Percentiles rank a stretch among this genome's conserved stretches.
Evolutionary conservation across 2,888 invertebrate genomes (phyloP).

Genomic region (Caenorhabditis sp.): DNA sequence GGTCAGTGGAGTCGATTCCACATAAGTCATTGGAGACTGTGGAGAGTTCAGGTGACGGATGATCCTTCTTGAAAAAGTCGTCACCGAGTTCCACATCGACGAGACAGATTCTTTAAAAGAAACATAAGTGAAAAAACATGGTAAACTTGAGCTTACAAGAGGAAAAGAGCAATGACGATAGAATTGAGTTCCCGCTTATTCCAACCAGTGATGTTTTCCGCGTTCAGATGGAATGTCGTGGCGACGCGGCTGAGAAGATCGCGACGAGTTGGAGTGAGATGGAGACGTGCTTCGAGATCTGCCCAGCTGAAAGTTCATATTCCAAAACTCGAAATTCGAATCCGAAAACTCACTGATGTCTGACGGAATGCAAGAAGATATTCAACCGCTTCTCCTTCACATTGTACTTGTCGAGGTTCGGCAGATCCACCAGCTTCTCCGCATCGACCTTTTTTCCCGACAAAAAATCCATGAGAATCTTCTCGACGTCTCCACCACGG

Average conservation of each 20-base stretch:
- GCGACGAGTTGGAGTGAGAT: conserved; percentile 55
- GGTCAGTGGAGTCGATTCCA: conserved; percentile 27
- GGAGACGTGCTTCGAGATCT: conserved; percentile 61
- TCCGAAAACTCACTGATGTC: conserved; percentile 57
- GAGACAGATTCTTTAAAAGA: conserved; percentile 58
- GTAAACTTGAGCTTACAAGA: conserved; percentile 31
- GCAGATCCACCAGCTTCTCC: conserved; percentile 51
- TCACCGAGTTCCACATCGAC: conserved; percentile 63
- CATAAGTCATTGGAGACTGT: conserved; percentile 24
- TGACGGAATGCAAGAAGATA: conserved; percentile 64
- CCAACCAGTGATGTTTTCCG: conserved; percentile 69
- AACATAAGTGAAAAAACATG: too few species aligned
- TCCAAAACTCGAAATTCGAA: not conserved
- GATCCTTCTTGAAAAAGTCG: conserved; percentile 51
- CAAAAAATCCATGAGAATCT: conserved; percentile 55
- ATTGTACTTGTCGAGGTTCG: conserved; percentile 67
- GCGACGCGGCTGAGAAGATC: conserved; percentile 56
- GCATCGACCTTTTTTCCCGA: conserved; percentile 41
- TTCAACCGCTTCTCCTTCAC: conserved; percentile 64
- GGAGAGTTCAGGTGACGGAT: conserved; percentile 38
- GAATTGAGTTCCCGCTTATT: conserved; percentile 37
- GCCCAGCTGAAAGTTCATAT: conserved; percentile 64
- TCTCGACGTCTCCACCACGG: conserved; percentile 48
- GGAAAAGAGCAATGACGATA: conserved; percentile 47
- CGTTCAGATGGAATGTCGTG: conserved; percentile 59